Percentiles rank a stretch among this genome's conserved stretches.
Evolutionary conservation across 2,113 vertebrate species (phyloP).

Genomic region (Cepphus grylle): DNA sequence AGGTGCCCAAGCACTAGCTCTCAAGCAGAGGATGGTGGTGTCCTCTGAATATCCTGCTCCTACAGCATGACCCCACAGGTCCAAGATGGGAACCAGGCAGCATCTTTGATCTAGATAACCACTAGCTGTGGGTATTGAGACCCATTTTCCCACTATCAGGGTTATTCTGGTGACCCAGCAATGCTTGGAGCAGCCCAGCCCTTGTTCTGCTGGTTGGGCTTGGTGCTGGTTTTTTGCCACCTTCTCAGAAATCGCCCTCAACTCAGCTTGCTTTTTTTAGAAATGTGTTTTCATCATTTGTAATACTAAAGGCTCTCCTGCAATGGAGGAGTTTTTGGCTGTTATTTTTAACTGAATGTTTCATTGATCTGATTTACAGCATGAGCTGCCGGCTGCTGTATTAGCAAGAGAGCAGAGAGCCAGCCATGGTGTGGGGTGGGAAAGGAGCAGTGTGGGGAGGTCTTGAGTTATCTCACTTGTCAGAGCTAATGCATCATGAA

Average conservation of each 20-base stretch:
- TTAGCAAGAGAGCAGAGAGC: background rate
- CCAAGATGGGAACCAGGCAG: background rate
- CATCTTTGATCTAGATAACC: background rate
- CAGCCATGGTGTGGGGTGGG: background rate
- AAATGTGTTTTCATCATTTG: constrained; percentile 20
- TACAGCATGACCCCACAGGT: background rate
- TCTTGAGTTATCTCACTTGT: background rate
- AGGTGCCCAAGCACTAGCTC: background rate
- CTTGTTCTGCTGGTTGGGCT: background rate
- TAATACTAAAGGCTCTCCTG: constrained; percentile 27
- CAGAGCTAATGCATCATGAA: background rate
- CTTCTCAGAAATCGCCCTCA: background rate
- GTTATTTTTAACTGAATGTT: constrained; percentile 52
- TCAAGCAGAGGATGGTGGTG: background rate
- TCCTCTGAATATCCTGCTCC: background rate
- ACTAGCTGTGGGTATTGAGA: background rate
- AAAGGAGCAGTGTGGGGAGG: background rate
- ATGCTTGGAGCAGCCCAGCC: background rate
- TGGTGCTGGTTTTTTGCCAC: background rate
- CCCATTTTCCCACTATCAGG: background rate
- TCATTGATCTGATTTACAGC: constrained; percentile 41
- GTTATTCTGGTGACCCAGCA: background rate
- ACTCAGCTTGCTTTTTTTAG: background rate
- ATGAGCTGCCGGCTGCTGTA: background rate
- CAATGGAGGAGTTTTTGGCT: constrained; percentile 17